Evolutionary conservation across 2,797 vertebrate genomes (phyloP), one percentile per base, ranked within the genome.

Genomic region (Vireo griseus): DNA sequence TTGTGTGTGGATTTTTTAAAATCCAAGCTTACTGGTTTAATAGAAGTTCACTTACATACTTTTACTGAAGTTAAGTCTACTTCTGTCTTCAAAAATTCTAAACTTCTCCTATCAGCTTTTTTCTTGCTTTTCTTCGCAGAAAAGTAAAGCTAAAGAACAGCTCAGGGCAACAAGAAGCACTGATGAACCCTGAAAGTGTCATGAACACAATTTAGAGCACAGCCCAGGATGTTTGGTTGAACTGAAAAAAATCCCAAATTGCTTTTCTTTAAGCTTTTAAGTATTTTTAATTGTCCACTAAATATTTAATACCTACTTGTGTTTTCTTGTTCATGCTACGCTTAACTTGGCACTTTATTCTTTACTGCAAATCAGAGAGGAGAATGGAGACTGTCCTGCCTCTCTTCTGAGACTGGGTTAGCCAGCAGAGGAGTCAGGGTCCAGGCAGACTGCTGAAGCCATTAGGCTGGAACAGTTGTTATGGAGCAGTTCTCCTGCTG

Each of bases 381-480:
- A 21, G 42, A 63, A 59, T 2, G 28, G 28, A 40, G 57, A 48
- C 58, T 51, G 77, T 51, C 72, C 58, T 55, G 50, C 45, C 65
- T 44, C 61, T 52, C 74, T 37, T 52, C 65, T 1, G 9, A 78
- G 67, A 25, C 0, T 1, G 15, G 22, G n/a, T 35, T 29, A 79
- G 80, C 29, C 57, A 51, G 62, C 5, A 3, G 25, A 85, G 84
- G 75, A 94, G 47, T 52, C 3, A 16, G 26, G 39, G 62, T 39
- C 6, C 42, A 52, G 57, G 89, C 81, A 24, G 65, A 90, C 90
- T 93, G 94, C 65, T 95, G 92, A 96, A 96, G 81, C 89, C 75
- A 96, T 97, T 88, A 95, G 37, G 75, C 75, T 88, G 68, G 72
- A 91, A 65, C 37, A 85, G 88, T 65, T 95, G 94, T 88, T 79